Base-by-base conservation (phyloP, 2,888 invertebrate genomes). In the Dascillus cervinus region DNA sequence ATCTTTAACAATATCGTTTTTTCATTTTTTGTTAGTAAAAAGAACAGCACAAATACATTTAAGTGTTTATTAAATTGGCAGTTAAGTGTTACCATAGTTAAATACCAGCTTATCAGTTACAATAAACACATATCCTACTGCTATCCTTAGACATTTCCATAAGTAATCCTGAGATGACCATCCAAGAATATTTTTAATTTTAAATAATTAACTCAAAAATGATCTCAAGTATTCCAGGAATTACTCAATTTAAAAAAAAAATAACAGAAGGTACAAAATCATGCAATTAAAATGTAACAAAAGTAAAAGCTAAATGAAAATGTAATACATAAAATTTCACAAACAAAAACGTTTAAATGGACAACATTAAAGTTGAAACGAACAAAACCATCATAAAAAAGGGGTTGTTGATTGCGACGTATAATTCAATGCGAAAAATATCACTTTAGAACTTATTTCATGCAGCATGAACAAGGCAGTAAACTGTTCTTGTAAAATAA, bases 51-150 rank as follows among this genome's bases (percentile, higher is more conserved):
- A 39, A 28, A 36, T 52, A 53, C 47, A 53, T 47, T 40, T 46
- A 50, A 47, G 47, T 54, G 51, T 60, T 61, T 59, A 59, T 59
- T 62, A 55, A 55, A 58, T 58, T 60, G 61, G 61, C 61, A 62
- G 61, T 62, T 45, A 42, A 34, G 52, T 53, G 55, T 55, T 53
- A 58, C 54, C 53, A 55, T 53, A 44, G 43, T 38, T 38, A 38
- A 31, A 43, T 47, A 42, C 40, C 40, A 43, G 39, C 42, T 47
- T 45, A 43, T 43, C 29, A 47, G 45, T 44, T 53, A 55, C 47
- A 51, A 48, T 41, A 48, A 56, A 58, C 54, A 56, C 55, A 56
- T 48, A 56, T 46, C 49, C 50, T 54, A 56, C 30, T 29, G 49
- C 37, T 48, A 53, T 43, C 53, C 52, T 51, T 56, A 53, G 55